Evolutionary conservation across 1,140 invertebrate species (phyloP).

Genomic region (Caenorhabditis inopinata): DNA sequence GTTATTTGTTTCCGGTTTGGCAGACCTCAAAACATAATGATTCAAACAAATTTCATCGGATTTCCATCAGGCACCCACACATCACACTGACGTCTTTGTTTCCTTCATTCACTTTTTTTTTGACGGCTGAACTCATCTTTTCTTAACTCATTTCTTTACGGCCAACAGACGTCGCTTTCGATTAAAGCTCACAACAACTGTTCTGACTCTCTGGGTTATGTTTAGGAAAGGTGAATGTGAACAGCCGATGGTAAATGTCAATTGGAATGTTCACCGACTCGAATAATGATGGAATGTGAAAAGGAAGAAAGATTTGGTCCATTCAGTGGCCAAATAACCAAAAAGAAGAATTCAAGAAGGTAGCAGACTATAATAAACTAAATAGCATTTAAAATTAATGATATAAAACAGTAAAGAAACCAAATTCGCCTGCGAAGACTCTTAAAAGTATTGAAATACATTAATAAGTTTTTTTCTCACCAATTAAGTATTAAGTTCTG

Average conservation of each 20-base stretch:
- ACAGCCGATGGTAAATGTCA: background rate
- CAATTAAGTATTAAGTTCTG: no score
- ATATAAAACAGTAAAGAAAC: no score
- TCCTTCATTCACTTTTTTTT: conserved; percentile 16
- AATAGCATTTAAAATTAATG: no score
- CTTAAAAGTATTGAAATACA: no score
- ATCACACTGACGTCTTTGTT: conserved; percentile 19
- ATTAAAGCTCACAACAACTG: conserved; percentile 31
- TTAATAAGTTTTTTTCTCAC: no score
- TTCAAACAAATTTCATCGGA: conserved; percentile 15
- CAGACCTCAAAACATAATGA: background rate
- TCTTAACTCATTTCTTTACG: background rate
- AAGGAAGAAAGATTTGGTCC: background rate
- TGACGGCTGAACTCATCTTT: background rate
- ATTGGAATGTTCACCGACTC: background rate
- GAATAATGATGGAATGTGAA: background rate
- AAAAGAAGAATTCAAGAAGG: no score
- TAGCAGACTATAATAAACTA: no score
- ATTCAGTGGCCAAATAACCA: background rate
- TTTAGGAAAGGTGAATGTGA: conserved; percentile 3
- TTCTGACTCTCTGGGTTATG: conserved; percentile 7
- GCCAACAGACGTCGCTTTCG: conserved; percentile 10
- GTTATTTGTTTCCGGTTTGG: no score
- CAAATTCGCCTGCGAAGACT: no score
- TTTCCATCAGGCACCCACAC: background rate